Evolutionary conservation across 2,888 invertebrate species (phyloP).

Genomic region (Rhamnusium bicolor): DNA sequence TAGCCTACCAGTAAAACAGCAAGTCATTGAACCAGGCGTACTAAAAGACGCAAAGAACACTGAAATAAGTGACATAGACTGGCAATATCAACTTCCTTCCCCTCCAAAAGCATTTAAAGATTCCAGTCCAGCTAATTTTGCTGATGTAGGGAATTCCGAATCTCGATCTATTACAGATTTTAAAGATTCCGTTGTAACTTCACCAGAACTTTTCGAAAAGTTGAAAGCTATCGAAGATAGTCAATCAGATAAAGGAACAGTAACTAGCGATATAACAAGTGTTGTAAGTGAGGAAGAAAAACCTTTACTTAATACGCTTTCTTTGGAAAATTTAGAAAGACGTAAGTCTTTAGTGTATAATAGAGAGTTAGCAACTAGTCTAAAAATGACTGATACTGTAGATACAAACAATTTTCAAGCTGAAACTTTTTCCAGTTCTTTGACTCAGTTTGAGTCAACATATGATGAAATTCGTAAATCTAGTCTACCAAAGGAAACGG

Average conservation of each 20-base stretch:
- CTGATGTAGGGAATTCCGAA: constrained; percentile 51
- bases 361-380: constrained; percentile 69
- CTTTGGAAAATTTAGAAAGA: constrained; percentile 69
- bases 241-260: constrained; percentile 54
- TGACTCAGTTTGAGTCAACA: constrained; percentile 55
- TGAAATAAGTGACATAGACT: constrained; percentile 64
- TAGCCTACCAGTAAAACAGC: not conserved
- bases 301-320: constrained; percentile 65
- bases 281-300: constrained; percentile 61
- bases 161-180: constrained; percentile 59
- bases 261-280: constrained; percentile 57
- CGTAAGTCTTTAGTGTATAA: constrained; percentile 69
- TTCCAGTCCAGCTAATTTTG: constrained; percentile 62
- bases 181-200: constrained; percentile 69
- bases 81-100: constrained; percentile 76
- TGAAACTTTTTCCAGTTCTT: constrained; percentile 56
- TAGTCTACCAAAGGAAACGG: constrained; percentile 48
- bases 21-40: not conserved
- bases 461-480: constrained; percentile 54
- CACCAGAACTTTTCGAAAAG: constrained; percentile 68
- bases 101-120: constrained; percentile 76
- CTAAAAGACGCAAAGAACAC: not conserved
- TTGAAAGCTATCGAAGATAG: constrained; percentile 63
- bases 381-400: constrained; percentile 63
- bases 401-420: constrained; percentile 39